phyloP scores from a whole-genome alignment of 23 tunicate species.

The Ciona savignyi region DNA sequence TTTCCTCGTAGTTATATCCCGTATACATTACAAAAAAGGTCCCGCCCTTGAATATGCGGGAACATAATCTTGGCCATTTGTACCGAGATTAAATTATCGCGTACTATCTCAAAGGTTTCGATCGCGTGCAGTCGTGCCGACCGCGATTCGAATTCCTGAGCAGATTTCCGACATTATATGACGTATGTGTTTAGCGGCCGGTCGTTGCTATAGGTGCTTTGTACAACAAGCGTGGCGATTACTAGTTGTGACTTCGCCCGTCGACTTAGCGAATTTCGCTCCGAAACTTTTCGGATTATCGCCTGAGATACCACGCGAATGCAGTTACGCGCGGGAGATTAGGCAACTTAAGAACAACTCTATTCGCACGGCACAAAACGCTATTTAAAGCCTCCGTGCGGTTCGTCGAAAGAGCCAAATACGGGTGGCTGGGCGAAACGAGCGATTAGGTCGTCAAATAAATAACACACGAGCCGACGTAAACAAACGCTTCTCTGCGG shows the following conservation, averaged over 20 bases:
- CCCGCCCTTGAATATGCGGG: too few species aligned
- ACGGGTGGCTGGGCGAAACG: neutral
- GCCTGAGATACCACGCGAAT: neutral
- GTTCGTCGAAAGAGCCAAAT: neutral
- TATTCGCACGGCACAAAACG: neutral
- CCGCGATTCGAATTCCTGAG: slow-evolving; percentile 9
- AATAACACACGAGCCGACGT: slow-evolving; percentile 1
- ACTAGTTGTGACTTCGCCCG: neutral
- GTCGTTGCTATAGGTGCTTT: neutral
- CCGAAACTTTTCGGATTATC: neutral
- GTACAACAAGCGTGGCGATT: neutral
- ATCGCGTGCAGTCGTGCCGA: slow-evolving; percentile 18
- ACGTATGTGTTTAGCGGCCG: slow-evolving; percentile 10
- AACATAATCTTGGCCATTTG: neutral
- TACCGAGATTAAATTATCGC: neutral
- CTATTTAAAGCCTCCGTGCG: neutral
- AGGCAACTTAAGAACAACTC: too few species aligned
- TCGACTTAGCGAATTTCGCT: neutral
- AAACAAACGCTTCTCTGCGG: neutral
- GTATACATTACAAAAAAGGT: too few species aligned
- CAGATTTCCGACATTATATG: slow-evolving; percentile 16
- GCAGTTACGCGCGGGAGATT: neutral
- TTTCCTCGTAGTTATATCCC: too few species aligned
- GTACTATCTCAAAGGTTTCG: neutral
- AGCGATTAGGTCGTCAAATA: slow-evolving; percentile 1